These are phyloP conservation scores for Micrasema minimum DNA, from an alignment of 1,140 invertebrate genomes.

Conservation along the genomic window DNA sequence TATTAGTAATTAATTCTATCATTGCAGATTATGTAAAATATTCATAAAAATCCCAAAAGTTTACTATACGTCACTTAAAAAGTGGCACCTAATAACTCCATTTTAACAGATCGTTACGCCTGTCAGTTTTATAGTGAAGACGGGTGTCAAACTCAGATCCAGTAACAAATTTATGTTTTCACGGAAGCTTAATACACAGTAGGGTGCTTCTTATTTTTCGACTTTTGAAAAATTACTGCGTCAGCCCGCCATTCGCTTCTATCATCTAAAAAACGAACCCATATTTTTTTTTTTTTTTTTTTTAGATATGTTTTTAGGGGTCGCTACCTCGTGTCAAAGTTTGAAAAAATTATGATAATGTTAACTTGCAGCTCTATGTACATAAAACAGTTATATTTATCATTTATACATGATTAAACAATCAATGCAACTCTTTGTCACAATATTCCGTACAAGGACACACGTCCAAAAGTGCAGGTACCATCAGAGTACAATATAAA, in stretches of 20 bases:
- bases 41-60: too few species aligned
- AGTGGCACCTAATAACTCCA: too few species aligned
- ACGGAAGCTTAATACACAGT: too few species aligned
- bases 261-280: constrained; percentile 1
- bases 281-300: constrained; percentile 1
- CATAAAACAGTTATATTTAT: neutral
- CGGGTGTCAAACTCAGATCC: too few species aligned
- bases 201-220: too few species aligned
- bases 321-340: neutral
- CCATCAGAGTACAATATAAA: neutral
- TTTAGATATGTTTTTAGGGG: neutral
- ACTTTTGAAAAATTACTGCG: constrained; percentile 3
- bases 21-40: too few species aligned
- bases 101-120: too few species aligned
- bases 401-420: neutral
- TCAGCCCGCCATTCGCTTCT: constrained; percentile 1
- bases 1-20: too few species aligned
- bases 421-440: neutral
- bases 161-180: too few species aligned
- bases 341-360: constrained; percentile 6
- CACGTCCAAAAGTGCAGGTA: neutral
- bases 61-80: too few species aligned
- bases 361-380: neutral
- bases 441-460: neutral
- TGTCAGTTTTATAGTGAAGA: too few species aligned